Evolutionary conservation across 2,113 vertebrate species (phyloP).

Genomic region (Lepisosteus oculatus): DNA sequence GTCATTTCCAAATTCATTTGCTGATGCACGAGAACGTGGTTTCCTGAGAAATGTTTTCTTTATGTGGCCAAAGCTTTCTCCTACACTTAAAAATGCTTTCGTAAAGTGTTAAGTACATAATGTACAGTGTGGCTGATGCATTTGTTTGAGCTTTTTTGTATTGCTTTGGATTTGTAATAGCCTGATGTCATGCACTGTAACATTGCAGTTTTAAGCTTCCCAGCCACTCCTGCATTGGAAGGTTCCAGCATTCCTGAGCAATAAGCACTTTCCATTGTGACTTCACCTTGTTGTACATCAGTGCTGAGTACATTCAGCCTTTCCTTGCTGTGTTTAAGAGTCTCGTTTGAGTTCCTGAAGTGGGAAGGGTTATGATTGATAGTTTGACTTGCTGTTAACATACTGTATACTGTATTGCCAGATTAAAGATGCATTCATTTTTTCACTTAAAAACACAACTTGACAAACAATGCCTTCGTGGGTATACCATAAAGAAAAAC

Average conservation of each 20-base stretch:
- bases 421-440: too few species aligned
- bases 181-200: neutral
- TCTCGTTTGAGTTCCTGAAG: neutral
- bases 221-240: neutral
- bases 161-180: neutral
- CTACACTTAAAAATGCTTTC: neutral
- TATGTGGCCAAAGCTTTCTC: neutral
- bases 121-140: too few species aligned
- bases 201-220: neutral
- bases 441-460: too few species aligned
- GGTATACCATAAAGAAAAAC: too few species aligned
- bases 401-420: too few species aligned
- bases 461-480: too few species aligned
- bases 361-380: neutral
- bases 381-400: too few species aligned
- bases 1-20: neutral
- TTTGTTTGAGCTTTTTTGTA: slow-evolving; percentile 7
- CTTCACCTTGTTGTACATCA: neutral
- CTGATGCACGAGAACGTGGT: slow-evolving; percentile 2
- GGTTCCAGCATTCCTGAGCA: neutral
- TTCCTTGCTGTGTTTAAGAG: neutral
- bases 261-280: neutral
- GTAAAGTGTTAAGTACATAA: neutral
- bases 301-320: neutral
- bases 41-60: neutral